Conservation (phyloP, 2,888 invertebrate species). For the Xiphydria camelus region DNA sequence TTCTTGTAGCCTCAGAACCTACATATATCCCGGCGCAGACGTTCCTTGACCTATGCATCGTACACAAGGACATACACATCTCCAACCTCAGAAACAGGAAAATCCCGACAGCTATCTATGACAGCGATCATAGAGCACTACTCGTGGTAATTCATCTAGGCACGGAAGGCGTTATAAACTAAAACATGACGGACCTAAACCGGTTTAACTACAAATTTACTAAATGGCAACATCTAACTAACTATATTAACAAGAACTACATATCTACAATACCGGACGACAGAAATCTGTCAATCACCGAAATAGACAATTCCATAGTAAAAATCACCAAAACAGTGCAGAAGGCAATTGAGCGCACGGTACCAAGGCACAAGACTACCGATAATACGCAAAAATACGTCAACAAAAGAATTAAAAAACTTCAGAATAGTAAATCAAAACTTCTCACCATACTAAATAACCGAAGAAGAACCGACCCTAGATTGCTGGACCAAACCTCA, state of each 20-base stretch:
- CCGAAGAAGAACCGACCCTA: too few species aligned
- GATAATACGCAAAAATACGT: not conserved
- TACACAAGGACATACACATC: too few species aligned
- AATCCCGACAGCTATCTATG: not conserved
- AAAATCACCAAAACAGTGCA: too few species aligned
- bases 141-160: not conserved
- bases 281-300: too few species aligned
- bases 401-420: not conserved
- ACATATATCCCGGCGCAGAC: too few species aligned
- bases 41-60: too few species aligned
- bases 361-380: not conserved
- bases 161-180: not conserved
- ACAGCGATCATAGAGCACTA: conserved; percentile 5
- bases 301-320: too few species aligned
- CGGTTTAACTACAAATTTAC: not conserved
- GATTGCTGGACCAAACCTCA: too few species aligned
- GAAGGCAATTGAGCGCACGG: not conserved
- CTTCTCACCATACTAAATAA: not conserved
- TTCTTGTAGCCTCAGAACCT: too few species aligned
- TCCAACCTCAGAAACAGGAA: too few species aligned
- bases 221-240: not conserved
- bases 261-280: not conserved
- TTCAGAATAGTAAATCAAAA: not conserved
- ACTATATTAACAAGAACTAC: not conserved
- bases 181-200: not conserved